Percentiles rank a stretch among this genome's conserved stretches.
Evolutionary conservation across 2,888 invertebrate species (phyloP).

Genomic region (Acanthopleura granulata): DNA sequence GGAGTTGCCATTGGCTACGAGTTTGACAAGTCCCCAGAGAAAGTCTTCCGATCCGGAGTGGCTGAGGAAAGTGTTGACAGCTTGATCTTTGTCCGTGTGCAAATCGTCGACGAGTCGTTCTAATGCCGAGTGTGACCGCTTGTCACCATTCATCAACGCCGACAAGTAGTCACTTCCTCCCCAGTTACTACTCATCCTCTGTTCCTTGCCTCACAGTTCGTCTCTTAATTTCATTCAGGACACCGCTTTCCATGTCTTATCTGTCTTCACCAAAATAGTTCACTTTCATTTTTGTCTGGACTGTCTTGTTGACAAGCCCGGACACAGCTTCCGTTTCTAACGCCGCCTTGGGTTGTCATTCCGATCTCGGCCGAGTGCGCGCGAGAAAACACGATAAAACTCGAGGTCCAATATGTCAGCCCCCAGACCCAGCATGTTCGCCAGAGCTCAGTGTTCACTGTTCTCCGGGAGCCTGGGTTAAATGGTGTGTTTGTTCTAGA

Average conservation of each 20-base stretch:
- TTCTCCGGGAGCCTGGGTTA: no score
- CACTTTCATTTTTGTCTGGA: no score
- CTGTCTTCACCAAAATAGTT: no score
- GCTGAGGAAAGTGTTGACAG: conserved; percentile 61
- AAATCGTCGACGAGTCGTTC: conserved; percentile 68
- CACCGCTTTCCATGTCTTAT: no score
- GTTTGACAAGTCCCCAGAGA: conserved; percentile 63
- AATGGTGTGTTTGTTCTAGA: no score
- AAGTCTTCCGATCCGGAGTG: conserved; percentile 68
- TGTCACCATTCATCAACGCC: conserved; percentile 53
- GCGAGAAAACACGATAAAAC: neutral
- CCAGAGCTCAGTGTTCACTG: no score
- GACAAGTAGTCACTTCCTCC: conserved; percentile 60
- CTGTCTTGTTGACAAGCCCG: neutral
- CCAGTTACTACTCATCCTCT: conserved; percentile 50
- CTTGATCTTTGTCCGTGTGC: conserved; percentile 64
- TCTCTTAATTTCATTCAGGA: no score
- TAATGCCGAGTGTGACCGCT: conserved; percentile 56
- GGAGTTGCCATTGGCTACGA: conserved; percentile 60
- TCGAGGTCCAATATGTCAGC: neutral
- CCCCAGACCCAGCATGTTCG: no score
- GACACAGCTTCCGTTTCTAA: neutral
- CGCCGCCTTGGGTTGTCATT: neutral
- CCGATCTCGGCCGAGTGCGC: neutral
- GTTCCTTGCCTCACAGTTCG: no score